Conservation (phyloP, 2,888 invertebrate genomes). For the Drosophila ochracea region DNA sequence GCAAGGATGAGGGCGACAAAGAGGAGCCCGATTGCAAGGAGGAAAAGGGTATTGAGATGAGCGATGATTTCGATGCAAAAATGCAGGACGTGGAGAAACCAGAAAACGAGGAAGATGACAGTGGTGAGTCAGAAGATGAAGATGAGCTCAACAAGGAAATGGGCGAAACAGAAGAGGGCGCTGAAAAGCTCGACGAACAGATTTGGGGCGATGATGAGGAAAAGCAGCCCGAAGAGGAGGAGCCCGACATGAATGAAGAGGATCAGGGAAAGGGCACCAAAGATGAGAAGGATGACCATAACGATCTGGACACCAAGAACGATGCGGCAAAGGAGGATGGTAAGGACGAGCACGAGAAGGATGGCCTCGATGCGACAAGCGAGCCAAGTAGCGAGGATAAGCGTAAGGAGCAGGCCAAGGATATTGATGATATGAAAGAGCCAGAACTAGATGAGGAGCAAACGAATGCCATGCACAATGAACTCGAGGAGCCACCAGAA, state of each 20-base stretch:
- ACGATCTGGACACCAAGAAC: conserved; percentile 85
- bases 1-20: conserved; percentile 88
- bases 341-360: conserved; percentile 87
- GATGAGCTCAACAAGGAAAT: conserved; percentile 97
- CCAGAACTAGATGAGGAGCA: conserved; percentile 92
- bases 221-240: conserved; percentile 88
- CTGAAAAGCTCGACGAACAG: conserved; percentile 92
- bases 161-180: conserved; percentile 96
- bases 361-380: conserved; percentile 84
- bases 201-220: conserved; percentile 95
- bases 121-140: conserved; percentile 89
- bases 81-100: conserved; percentile 89
- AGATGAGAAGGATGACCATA: conserved; percentile 89
- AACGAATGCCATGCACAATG: conserved; percentile 92
- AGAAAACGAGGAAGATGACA: conserved; percentile 87
- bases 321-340: conserved; percentile 86
- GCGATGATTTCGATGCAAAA: conserved; percentile 94
- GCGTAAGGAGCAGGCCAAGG: conserved; percentile 87
- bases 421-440: conserved; percentile 94
- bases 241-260: conserved; percentile 87
- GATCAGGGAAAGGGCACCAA: conserved; percentile 90
- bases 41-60: conserved; percentile 97
- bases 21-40: conserved; percentile 92
- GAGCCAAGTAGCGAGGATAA: conserved; percentile 79
- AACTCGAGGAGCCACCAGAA: conserved; percentile 91